These are phyloP conservation scores for Sepioteuthis lessoniana DNA, from an alignment of 2,888 invertebrate species.

Conservation along the genomic window DNA sequence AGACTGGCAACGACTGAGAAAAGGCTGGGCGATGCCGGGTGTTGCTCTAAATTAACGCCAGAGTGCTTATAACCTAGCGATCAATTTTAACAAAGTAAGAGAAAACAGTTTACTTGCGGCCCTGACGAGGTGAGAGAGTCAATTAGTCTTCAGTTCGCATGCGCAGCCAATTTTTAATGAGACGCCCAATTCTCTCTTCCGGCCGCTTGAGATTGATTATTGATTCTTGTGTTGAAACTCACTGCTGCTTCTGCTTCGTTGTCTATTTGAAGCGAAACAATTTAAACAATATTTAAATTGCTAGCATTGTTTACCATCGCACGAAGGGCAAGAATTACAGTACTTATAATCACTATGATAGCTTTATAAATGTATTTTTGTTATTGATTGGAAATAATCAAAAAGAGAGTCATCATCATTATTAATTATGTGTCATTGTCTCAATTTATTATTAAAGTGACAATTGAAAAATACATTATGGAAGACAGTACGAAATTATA, in stretches of 20 bases:
- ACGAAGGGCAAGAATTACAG: not conserved
- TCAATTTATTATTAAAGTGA: too few species aligned
- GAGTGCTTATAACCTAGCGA: not conserved
- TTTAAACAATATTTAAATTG: slow-evolving; percentile 2
- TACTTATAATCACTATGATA: not conserved
- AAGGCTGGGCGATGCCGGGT: not conserved
- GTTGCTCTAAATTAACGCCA: not conserved
- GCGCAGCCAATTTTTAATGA: slow-evolving; percentile 13
- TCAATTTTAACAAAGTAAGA: not conserved
- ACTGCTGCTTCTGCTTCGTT: not conserved
- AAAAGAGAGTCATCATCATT: not conserved
- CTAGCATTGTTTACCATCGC: not conserved
- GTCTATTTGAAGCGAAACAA: not conserved
- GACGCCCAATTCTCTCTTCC: not conserved
- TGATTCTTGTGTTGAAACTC: not conserved
- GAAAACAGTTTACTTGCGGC: not conserved
- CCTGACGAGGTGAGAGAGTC: not conserved
- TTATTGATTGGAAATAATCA: not conserved
- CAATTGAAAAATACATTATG: too few species aligned
- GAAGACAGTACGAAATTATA: too few species aligned
- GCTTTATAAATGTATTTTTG: not conserved
- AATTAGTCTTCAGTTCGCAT: not conserved
- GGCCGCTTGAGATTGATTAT: not conserved
- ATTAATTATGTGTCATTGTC: too few species aligned
- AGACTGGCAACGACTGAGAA: not conserved